phyloP scores from a whole-genome alignment of 2,113 vertebrate genomes.

The Panurus biarmicus region DNA sequence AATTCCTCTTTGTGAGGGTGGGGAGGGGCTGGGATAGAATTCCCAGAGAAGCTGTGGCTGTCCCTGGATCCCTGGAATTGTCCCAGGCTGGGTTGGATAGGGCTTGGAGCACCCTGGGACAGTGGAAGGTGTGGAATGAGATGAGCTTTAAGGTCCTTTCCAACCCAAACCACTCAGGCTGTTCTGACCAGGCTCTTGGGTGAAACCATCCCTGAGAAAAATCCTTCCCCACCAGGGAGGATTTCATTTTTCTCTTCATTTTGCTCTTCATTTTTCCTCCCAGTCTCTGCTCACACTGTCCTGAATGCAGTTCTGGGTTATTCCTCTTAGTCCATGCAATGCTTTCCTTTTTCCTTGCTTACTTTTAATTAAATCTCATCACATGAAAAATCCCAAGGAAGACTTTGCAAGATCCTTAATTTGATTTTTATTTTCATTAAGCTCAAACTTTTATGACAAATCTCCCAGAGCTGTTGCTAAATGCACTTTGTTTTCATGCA shows the following conservation, averaged over 20 bases:
- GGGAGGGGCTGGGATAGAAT: neutral
- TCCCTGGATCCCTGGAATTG: neutral
- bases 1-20: neutral
- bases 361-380: slow-evolving; percentile 28
- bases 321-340: neutral
- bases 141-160: neutral
- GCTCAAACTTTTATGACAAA: neutral
- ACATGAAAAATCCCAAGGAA: slow-evolving; percentile 22
- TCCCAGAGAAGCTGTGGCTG: neutral
- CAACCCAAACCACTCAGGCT: neutral
- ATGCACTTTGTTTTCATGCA: neutral
- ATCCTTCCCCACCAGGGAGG: neutral
- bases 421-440: slow-evolving; percentile 31
- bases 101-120: fast-evolving
- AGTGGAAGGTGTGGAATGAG: neutral
- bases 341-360: neutral
- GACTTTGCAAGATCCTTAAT: neutral
- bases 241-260: too few species aligned
- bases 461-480: neutral
- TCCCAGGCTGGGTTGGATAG: fast-evolving
- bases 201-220: neutral
- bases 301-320: neutral
- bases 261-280: neutral
- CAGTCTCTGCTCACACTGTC: neutral
- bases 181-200: neutral